phyloP scores from a whole-genome alignment of 2,888 invertebrate species.

The Poecilus cupreus region DNA sequence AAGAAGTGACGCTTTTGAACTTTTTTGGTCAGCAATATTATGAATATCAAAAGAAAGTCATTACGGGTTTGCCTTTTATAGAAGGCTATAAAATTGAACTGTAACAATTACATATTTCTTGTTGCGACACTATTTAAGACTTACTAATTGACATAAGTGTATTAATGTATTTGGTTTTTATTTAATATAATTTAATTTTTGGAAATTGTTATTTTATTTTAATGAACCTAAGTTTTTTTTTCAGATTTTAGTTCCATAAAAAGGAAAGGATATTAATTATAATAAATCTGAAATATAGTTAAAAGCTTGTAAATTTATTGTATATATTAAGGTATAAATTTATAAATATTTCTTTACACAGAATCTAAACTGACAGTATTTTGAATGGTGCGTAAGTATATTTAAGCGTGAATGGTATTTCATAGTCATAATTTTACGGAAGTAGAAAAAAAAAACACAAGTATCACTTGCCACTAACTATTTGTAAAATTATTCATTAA shows the following conservation, averaged over 20 bases:
- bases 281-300: neutral
- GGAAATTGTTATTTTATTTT: neutral
- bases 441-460: slow-evolving; percentile 2
- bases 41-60: slow-evolving; percentile 88
- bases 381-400: slow-evolving; percentile 54
- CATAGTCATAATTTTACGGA: slow-evolving; percentile 31
- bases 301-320: slow-evolving; percentile 54
- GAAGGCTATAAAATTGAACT: slow-evolving; percentile 79
- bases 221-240: neutral
- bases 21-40: slow-evolving; percentile 95
- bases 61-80: slow-evolving; percentile 92
- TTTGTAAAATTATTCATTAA: slow-evolving; percentile 25
- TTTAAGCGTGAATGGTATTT: slow-evolving; percentile 52
- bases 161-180: neutral
- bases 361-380: slow-evolving; percentile 22
- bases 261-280: too few relatives aligned
- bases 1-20: slow-evolving; percentile 90
- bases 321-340: slow-evolving; percentile 57
- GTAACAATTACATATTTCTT: slow-evolving; percentile 49
- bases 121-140: neutral
- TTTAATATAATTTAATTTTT: neutral
- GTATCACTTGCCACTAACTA: slow-evolving; percentile 31
- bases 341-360: slow-evolving; percentile 55
- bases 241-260: neutral
- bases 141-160: neutral